Evolutionary conservation across 2,888 invertebrate genomes (phyloP), one percentile per base, ranked within the genome.

Genomic region (Erebia palarica): DNA sequence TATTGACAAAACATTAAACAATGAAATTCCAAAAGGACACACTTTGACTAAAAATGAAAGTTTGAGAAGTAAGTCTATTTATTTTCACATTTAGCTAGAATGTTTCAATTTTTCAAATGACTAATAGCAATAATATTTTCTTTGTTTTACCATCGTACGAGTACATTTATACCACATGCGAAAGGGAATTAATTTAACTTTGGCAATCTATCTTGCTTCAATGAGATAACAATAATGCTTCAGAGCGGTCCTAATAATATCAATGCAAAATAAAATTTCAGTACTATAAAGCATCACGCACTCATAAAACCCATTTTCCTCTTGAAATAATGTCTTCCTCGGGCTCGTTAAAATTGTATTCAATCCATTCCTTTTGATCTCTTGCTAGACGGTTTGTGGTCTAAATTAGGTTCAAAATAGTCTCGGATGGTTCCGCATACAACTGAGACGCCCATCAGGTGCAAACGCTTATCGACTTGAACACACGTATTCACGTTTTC

Each of bases 41-140:
- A 94, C 94, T 7, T 83, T 94, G 60, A 94, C 92, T 18, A 94
- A 94, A 78, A 94, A 94, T 79, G 94, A 94, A 75, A 94, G 94
- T 75, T 89, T 94, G 73, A 86, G 94, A 86, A 94, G 94, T 94
- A 81, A 91, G 93, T 90, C 10, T 18, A 64, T 64, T 57, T 13
- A 3, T 58, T 21, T 27, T 27, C 14, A 27, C 0, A 58, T 14
- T 57, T 9, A 57, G 18, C 16, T 21, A 9, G 9, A 55, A 10
- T 13, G 51, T 4, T 51, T 7, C 8, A 55, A 18, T 27, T 4
- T 4, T 57, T 21, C 11, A 36, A 18, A 63, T 63, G 4, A 44
- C 42, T 60, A 60, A 60, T 58, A n/a, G 10, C n/a, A 16, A 5
- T 47, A 21, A 14, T 21, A 49, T 49, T 18, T 63, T 63, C 21